phyloP scores from a whole-genome alignment of 2,888 invertebrate species.

The Brachylomia viminalis region DNA sequence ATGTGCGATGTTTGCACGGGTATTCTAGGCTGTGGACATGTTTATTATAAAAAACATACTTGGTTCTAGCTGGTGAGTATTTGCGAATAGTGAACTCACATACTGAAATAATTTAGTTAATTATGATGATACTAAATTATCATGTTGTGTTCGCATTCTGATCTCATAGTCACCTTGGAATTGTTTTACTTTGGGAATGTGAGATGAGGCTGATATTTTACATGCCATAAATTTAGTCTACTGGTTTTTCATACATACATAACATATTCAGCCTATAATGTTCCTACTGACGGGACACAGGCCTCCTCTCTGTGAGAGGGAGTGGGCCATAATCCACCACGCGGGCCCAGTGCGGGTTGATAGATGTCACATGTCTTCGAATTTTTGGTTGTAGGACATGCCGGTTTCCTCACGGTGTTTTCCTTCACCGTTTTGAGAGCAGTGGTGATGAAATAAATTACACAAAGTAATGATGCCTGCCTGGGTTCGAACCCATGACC shows the following conservation, averaged over 20 bases:
- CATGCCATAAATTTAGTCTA: slow-evolving; percentile 34
- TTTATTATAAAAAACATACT: slow-evolving; percentile 25
- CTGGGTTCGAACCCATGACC: no score
- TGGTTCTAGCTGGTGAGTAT: slow-evolving; percentile 19
- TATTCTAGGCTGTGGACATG: slow-evolving; percentile 32
- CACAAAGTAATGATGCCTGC: no score
- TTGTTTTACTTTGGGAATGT: slow-evolving; percentile 38
- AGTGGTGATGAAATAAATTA: no score
- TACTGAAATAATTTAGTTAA: slow-evolving; percentile 32
- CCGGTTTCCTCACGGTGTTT: no score
- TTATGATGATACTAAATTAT: slow-evolving; percentile 32
- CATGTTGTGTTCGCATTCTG: slow-evolving; percentile 32
- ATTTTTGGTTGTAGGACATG: no score
- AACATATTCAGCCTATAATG: no score
- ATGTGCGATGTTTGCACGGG: slow-evolving; percentile 15
- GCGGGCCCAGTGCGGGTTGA: no score
- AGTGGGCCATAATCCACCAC: no score
- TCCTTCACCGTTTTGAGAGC: no score
- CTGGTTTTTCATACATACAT: slow-evolving; percentile 45
- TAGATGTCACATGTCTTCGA: no score
- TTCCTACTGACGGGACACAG: no score
- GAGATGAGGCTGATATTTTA: slow-evolving; percentile 27
- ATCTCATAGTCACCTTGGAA: slow-evolving; percentile 24
- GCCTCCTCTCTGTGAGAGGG: no score
- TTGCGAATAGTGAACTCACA: slow-evolving; percentile 22